Base-by-base conservation (phyloP, 92 coral and sea anemone species). In the Bergia puertoricense region DNA sequence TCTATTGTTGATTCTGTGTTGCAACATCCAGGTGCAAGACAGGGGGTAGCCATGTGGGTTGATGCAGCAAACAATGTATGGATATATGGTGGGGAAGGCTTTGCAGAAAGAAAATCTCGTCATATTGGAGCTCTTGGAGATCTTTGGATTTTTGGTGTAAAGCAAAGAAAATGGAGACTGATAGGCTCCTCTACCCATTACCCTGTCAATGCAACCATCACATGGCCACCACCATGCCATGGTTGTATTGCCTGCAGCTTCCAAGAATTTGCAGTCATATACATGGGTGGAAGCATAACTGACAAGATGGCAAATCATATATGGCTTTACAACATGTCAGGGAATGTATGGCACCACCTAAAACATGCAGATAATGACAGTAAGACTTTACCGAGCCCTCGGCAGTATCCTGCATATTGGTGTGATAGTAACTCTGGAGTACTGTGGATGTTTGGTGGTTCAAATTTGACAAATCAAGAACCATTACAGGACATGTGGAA, bases 381-480 rank as follows among this genome's bases (percentile, higher is more conserved):
- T 9, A 40, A 62, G 10, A 76, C 50, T 14, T 90, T 88, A 0
- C 98, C 96, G 41, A 74, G 79, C 48, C 85, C 90, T 2, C 81
- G 95, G 46, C 90, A 82, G 48, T 90, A 94, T 67, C 78, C 93
- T 73, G 89, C 94, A 50, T 80, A 92, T 50, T 96, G 98, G 98
- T 96, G 99, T 89, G 92, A 96, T 79, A 79, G 65, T 9, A 76
- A 67, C 3, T 74, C 81, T 39, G 98, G 94, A 20, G 40, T 74
- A 44, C 59, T 94, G 86, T 94, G 94, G 96, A 71, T 94, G 37
- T 94, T 89, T 91, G 98, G 98, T 85, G 98, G 98, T 39, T 79
- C 80, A 40, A 45, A 72, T 39, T 8, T 54, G 11, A 59, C 85
- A 50, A 68, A 37, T 39, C 86, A 85, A 88, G 82, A 91, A 65